These are phyloP conservation scores for Sciaenops ocellatus DNA, from an alignment of 2,797 vertebrate species.

Conservation along the genomic window DNA sequence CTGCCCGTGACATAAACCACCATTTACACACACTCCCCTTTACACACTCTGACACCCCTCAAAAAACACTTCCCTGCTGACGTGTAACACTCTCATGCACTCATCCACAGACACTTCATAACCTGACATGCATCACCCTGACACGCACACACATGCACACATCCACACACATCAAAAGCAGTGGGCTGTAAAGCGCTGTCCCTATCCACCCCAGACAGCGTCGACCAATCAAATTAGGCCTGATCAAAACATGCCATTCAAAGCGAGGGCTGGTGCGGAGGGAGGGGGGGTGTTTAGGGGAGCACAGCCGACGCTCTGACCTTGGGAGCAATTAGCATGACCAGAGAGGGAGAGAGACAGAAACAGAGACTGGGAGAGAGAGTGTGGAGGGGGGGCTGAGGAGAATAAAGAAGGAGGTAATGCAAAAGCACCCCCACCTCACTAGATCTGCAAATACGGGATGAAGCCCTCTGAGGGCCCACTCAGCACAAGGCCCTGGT, in stretches of 20 bases:
- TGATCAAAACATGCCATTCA: conserved; percentile 89
- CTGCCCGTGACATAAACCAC: conserved; percentile 74
- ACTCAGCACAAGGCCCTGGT: conserved; percentile 69
- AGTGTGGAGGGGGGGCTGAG: conserved; percentile 48
- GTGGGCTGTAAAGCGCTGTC: conserved; percentile 83
- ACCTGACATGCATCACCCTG: conserved; percentile 82
- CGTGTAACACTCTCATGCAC: conserved; percentile 80
- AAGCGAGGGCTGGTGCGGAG: conserved; percentile 62
- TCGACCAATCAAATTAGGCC: conserved; percentile 87
- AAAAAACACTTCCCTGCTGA: conserved; percentile 82
- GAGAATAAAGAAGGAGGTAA: conserved; percentile 78
- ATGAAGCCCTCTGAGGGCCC: conserved; percentile 72
- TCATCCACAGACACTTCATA: conserved; percentile 83
- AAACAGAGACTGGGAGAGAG: conserved; percentile 50
- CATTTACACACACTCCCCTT: conserved; percentile 74
- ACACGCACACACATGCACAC: conserved; percentile 74
- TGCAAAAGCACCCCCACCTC: conserved; percentile 70
- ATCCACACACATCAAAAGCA: conserved; percentile 80
- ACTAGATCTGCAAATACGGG: conserved; percentile 70
- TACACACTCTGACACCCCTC: conserved; percentile 83
- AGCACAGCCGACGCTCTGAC: conserved; percentile 79
- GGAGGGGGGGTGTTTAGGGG: conserved; percentile 59
- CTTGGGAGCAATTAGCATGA: conserved; percentile 89
- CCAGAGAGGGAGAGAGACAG: conserved; percentile 74
- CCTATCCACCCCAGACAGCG: conserved; percentile 79